These are phyloP conservation scores for Caenorhabditis angaria DNA, from an alignment of 2,888 invertebrate species.

Conservation along the genomic window DNA sequence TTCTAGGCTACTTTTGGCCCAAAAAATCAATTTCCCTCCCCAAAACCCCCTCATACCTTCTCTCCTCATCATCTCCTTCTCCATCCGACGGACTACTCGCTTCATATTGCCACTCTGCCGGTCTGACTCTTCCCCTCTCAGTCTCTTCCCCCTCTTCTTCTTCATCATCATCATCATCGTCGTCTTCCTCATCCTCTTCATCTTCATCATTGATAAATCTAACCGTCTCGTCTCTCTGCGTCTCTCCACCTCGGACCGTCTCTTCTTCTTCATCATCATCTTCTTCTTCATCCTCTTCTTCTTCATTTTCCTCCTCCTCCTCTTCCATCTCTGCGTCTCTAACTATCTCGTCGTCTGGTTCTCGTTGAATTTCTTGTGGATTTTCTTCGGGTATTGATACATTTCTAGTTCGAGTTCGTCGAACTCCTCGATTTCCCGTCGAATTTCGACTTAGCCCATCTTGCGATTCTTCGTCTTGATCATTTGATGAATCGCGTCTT, in stretches of 20 bases:
- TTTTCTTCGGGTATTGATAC: conserved; percentile 12
- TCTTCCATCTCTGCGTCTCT: conserved; percentile 32
- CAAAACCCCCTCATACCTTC: too few species aligned
- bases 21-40: too few species aligned
- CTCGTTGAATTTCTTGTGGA: not conserved
- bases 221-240: not conserved
- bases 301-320: conserved; percentile 37
- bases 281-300: conserved; percentile 43
- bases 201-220: conserved; percentile 6
- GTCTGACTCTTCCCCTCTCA: not conserved
- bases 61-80: conserved; percentile 19
- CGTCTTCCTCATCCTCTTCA: conserved; percentile 24
- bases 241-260: conserved; percentile 25
- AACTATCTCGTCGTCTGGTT: not conserved
- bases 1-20: too few species aligned
- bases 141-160: conserved; percentile 8
- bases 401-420: conserved; percentile 18
- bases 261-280: conserved; percentile 40
- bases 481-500: conserved; percentile 19
- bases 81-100: conserved; percentile 14
- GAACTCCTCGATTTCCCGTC: conserved; percentile 5
- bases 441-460: conserved; percentile 23
- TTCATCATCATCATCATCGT: conserved; percentile 16
- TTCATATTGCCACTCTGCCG: conserved; percentile 7
- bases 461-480: conserved; percentile 30